Evolutionary conservation across 2,113 vertebrate species (phyloP), one percentile per base, ranked within the genome.

Genomic region (Megaleporinus macrocephalus): DNA sequence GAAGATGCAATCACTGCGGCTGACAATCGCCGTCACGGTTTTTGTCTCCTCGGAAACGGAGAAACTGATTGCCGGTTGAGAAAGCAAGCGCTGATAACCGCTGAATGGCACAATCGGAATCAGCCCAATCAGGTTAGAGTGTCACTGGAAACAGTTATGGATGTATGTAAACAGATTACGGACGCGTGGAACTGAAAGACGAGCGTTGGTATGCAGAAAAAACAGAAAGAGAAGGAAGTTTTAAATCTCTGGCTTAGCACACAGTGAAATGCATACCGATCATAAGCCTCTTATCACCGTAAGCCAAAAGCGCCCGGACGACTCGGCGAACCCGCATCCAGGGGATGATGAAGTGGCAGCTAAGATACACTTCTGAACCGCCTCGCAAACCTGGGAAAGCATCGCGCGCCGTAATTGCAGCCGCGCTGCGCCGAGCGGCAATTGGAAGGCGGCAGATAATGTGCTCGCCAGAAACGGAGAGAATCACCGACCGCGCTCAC

Each of bases 211-310:
- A n/a, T n/a, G n/a, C n/a, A n/a, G n/a, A n/a, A n/a, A n/a, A n/a
- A n/a, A n/a, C n/a, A n/a, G n/a, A n/a, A n/a, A n/a, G n/a, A n/a
- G n/a, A n/a, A n/a, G 18, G 15, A 14, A 79, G 51, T 59, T 57
- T 70, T 18, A 71, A 57, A 72, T 14, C 68, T 72, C 55, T 61
- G 68, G 24, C 59, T 71, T 72, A 80, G 41, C 36, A n/a, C 36
- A 5, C 18, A 30, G 24, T 49, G 78, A 72, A 72, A 80, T 80
- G 41, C 55, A 30, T 33, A 72, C 68, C 20, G 55, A 80, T 80
- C 78, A 72, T 80, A 72, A 80, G 68, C 78, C 36, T 47, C 55
- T 80, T 80, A 80, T 79, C 78, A 49, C 18, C 20, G 7, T 62
- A 24, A 80, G 68, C 68, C 68, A 62, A 78, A 30, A 55, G 47